These are phyloP conservation scores for Rhinichthys klamathensis DNA, from an alignment of 2,113 vertebrate genomes.

Conservation along the genomic window DNA sequence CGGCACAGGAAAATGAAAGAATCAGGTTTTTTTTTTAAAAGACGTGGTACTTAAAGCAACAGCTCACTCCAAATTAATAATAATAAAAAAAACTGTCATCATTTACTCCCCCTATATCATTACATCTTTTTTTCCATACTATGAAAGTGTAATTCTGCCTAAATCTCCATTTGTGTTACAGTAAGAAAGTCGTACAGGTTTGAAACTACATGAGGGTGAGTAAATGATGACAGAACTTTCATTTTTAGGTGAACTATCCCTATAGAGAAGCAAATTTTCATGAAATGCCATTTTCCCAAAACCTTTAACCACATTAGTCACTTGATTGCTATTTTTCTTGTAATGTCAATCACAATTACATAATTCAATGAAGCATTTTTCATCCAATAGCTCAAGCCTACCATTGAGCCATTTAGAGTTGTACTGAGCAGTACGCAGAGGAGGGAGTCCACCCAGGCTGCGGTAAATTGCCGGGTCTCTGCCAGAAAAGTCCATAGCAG, in stretches of 20 bases:
- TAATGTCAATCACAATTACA: neutral
- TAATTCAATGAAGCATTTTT: neutral
- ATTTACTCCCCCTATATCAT: neutral
- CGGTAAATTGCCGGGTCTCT: conserved; percentile 97
- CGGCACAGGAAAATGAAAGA: neutral
- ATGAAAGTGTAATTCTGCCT: neutral
- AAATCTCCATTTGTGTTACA: neutral
- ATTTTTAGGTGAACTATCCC: neutral
- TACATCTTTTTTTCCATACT: neutral
- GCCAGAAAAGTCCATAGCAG: conserved; percentile 96
- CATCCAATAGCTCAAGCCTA: conserved; percentile 62
- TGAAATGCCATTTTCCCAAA: neutral
- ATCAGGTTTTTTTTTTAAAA: neutral
- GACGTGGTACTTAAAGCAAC: neutral
- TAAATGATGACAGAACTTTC: neutral
- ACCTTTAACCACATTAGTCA: neutral
- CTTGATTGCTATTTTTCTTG: conserved; percentile 3
- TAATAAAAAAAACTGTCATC: neutral
- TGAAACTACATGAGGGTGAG: neutral
- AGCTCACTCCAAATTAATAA: neutral
- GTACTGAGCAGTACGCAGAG: conserved; percentile 95
- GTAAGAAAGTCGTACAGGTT: neutral
- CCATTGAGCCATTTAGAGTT: conserved; percentile 99
- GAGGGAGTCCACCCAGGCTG: conserved; percentile 89
- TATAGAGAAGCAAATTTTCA: neutral